Conservation (phyloP, 2,888 invertebrate genomes). For the Xanthorhoe designata region DNA sequence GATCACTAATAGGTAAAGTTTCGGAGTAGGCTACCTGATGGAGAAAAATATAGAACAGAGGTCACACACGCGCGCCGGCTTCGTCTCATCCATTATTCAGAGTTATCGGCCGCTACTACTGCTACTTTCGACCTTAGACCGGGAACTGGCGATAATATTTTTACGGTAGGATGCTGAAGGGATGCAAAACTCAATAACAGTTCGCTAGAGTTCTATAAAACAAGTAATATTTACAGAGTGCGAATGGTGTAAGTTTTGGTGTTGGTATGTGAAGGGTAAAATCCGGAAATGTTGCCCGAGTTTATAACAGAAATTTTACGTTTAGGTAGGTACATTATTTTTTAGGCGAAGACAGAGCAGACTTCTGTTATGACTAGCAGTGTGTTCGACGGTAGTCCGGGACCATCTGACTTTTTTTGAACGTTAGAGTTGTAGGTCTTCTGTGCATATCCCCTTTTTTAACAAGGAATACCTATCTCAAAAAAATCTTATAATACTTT, state of each 20-base stretch:
- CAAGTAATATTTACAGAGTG: neutral
- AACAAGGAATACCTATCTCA: too few species aligned
- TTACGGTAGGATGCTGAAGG: neutral
- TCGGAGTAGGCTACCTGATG: conserved; percentile 27
- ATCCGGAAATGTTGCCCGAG: too few species aligned
- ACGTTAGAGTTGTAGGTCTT: too few species aligned
- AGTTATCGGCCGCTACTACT: conserved; percentile 49
- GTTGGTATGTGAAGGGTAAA: too few species aligned
- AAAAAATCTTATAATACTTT: too few species aligned
- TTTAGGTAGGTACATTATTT: too few species aligned
- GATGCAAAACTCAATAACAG: neutral
- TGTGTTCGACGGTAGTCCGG: too few species aligned
- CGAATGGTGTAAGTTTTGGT: neutral
- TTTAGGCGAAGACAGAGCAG: too few species aligned
- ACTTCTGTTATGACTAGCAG: too few species aligned
- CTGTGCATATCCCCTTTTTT: too few species aligned
- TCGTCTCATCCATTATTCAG: conserved; percentile 71
- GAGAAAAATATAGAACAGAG: conserved; percentile 48
- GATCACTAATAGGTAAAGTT: conserved; percentile 29
- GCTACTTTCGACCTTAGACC: conserved; percentile 17
- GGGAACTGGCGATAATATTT: conserved; percentile 13
- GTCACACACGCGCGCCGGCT: conserved; percentile 56
- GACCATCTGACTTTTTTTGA: too few species aligned
- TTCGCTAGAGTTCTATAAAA: neutral
- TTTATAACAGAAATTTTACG: too few species aligned